phyloP scores from a whole-genome alignment of 2,113 vertebrate genomes.

The Phylloscopus trochilus region DNA sequence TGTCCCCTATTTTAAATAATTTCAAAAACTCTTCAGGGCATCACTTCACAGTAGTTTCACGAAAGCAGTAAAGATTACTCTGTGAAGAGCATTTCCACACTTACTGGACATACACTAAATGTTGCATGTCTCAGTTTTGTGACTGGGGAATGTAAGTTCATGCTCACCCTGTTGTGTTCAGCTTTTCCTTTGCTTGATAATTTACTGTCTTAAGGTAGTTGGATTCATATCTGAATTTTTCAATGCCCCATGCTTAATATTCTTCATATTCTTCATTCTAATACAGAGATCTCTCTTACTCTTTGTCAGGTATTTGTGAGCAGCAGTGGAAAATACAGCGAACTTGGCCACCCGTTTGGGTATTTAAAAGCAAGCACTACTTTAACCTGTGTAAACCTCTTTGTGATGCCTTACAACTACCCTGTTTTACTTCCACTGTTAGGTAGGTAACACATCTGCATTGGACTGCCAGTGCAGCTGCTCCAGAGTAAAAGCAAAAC shows the following conservation, averaged over 20 bases:
- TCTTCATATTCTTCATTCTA: neutral
- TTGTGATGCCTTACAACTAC: slow-evolving; percentile 88
- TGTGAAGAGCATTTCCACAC: neutral
- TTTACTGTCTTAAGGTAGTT: neutral
- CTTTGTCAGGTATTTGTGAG: slow-evolving; percentile 79
- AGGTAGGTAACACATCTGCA: slow-evolving; percentile 70
- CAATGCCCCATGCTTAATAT: neutral
- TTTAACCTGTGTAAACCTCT: slow-evolving; percentile 85
- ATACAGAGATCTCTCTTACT: slow-evolving; percentile 8
- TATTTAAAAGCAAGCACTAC: slow-evolving; percentile 85
- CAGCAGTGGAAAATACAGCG: slow-evolving; percentile 83
- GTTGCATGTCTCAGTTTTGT: neutral
- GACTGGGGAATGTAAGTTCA: neutral
- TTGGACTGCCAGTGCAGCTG: neutral
- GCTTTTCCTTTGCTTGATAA: neutral
- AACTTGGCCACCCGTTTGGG: slow-evolving; percentile 81
- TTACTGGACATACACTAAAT: neutral
- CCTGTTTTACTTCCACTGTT: slow-evolving; percentile 82
- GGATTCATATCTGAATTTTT: neutral
- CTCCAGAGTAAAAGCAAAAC: slow-evolving; percentile 34
- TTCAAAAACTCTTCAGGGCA: neutral
- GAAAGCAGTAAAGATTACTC: neutral
- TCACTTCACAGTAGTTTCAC: neutral
- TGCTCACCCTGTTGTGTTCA: neutral
- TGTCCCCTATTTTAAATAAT: neutral